These are phyloP conservation scores for Grallaria varia DNA, from an alignment of 2,113 vertebrate species.

Conservation along the genomic window DNA sequence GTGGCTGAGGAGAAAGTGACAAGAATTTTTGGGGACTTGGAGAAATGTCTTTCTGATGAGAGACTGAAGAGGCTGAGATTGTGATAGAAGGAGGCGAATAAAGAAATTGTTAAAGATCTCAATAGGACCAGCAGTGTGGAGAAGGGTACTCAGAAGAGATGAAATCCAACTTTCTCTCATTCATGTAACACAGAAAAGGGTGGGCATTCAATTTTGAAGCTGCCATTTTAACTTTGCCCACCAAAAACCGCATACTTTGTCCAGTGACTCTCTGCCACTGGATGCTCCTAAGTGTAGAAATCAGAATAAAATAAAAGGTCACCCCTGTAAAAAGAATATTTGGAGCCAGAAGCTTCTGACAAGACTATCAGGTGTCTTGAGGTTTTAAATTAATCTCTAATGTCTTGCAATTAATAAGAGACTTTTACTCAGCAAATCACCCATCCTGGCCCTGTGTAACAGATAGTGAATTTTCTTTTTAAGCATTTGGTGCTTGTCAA, in stretches of 20 bases:
- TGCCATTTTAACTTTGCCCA: not conserved
- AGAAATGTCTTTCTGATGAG: not conserved
- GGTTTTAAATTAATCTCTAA: not conserved
- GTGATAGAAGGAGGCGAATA: not conserved
- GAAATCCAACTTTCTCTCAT: not conserved
- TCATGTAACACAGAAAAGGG: not conserved
- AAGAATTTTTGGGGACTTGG: not conserved
- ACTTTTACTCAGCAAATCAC: not conserved
- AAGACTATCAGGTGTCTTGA: not conserved
- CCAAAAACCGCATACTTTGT: not conserved
- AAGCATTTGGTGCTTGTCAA: not conserved
- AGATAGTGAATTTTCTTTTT: not conserved
- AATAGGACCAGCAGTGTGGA: not conserved
- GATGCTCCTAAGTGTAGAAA: not conserved
- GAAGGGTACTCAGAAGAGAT: not conserved
- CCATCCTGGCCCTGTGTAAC: not conserved
- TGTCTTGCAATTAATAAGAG: not conserved
- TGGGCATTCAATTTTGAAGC: not conserved
- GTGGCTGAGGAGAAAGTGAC: not conserved
- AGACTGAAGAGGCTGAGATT: not conserved
- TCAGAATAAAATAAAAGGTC: not conserved
- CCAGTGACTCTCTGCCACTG: not conserved
- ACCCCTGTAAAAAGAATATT: not conserved
- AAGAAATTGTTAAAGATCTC: not conserved
- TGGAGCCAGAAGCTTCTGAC: not conserved